These are phyloP conservation scores for Knipowitschia caucasica DNA, from an alignment of 2,797 vertebrate genomes.

Conservation along the genomic window DNA sequence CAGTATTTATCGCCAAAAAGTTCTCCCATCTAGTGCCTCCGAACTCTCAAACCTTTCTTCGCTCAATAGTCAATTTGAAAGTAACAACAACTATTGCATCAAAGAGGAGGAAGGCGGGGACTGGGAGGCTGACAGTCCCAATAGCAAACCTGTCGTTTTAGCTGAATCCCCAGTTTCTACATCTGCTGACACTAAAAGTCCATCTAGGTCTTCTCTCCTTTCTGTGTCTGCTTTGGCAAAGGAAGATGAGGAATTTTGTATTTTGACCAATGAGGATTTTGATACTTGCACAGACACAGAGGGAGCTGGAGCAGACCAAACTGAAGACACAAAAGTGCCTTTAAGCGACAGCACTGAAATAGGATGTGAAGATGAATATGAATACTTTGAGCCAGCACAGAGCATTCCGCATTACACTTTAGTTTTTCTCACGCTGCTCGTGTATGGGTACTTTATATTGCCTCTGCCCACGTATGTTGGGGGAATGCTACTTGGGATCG, in stretches of 20 bases:
- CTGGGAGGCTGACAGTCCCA: constrained; percentile 72
- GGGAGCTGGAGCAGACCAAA: constrained; percentile 42
- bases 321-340: constrained; percentile 32
- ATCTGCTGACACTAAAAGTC: constrained; percentile 42
- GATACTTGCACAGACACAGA: constrained; percentile 80
- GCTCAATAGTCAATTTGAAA: constrained; percentile 85
- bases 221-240: constrained; percentile 84
- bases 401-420: constrained; percentile 84
- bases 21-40: constrained; percentile 88
- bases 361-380: constrained; percentile 75
- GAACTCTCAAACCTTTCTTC: constrained; percentile 86
- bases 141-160: constrained; percentile 51
- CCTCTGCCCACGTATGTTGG: constrained; percentile 87
- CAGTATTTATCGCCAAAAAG: constrained; percentile 82
- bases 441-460: constrained; percentile 89
- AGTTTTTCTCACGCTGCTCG: constrained; percentile 77
- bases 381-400: constrained; percentile 58
- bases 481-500: constrained; percentile 85
- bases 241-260: constrained; percentile 93
- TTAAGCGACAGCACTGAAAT: constrained; percentile 48
- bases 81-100: constrained; percentile 92
- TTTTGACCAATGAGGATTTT: constrained; percentile 89
- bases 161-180: constrained; percentile 27
- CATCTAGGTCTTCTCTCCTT: constrained; percentile 43
- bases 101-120: constrained; percentile 90